Percentiles rank a stretch among this genome's conserved stretches.
phyloP scores from a whole-genome alignment of 2,797 vertebrate species.

The Hoplostethus atlanticus region DNA sequence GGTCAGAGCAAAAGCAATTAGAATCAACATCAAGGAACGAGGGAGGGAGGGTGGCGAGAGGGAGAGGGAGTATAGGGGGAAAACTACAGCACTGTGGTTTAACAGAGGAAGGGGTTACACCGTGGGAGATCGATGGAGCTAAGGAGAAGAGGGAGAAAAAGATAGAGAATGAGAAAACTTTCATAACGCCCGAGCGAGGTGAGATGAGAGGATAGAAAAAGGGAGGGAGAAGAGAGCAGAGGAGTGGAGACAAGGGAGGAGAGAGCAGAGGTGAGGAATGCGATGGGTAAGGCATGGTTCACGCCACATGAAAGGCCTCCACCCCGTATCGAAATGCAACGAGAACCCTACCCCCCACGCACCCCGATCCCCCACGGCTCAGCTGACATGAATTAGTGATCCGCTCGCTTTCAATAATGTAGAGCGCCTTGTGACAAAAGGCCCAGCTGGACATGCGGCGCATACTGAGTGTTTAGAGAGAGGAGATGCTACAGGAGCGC shows the following conservation, averaged over 20 bases:
- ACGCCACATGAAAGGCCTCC: conserved; percentile 60
- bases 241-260: conserved; percentile 16
- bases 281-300: conserved; percentile 27
- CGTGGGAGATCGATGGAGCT: conserved; percentile 24
- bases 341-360: conserved; percentile 49
- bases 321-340: conserved; percentile 50
- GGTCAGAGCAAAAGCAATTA: conserved; percentile 87
- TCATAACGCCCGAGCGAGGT: conserved; percentile 24
- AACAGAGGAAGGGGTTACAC: conserved; percentile 18
- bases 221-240: conserved; percentile 4
- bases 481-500: conserved; percentile 18
- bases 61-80: conserved; percentile 52
- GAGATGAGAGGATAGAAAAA: conserved; percentile 24
- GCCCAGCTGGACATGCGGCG: conserved; percentile 18
- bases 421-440: conserved; percentile 64
- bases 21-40: conserved; percentile 83
- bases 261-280: conserved; percentile 25
- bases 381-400: conserved; percentile 77
- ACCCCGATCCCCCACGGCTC: conserved; percentile 35
- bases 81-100: conserved; percentile 25
- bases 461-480: conserved; percentile 39
- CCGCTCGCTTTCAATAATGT: conserved; percentile 70
- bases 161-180: conserved; percentile 22
- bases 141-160: conserved; percentile 12
- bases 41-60: conserved; percentile 46